Conservation (phyloP, 1,140 invertebrate species). For the Belonocnema kinseyi region DNA sequence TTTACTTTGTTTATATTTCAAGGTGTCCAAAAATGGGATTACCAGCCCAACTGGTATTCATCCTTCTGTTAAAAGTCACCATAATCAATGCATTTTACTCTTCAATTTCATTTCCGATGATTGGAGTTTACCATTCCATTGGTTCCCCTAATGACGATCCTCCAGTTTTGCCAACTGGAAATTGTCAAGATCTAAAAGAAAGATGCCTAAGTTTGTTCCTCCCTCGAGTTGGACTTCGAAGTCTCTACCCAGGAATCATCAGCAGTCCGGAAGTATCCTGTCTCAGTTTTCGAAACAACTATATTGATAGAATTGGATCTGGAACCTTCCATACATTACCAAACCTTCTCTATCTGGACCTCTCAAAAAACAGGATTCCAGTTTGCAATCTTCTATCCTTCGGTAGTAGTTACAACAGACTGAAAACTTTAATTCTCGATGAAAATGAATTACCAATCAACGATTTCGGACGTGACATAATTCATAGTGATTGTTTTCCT, state of each 20-base stretch:
- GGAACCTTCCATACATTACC: constrained; percentile 57
- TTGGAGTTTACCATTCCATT: constrained; percentile 43
- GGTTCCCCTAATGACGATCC: constrained; percentile 32
- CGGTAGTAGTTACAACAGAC: constrained; percentile 36
- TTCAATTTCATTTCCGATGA: constrained; percentile 2
- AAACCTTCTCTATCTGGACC: constrained; percentile 59
- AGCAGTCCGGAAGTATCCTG: constrained; percentile 52
- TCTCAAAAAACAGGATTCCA: constrained; percentile 61
- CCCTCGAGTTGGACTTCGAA: constrained; percentile 43
- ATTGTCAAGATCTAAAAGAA: constrained; percentile 57
- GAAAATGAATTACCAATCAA: constrained; percentile 53
- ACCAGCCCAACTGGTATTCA: background rate
- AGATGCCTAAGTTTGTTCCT: constrained; percentile 57
- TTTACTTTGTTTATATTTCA: background rate
- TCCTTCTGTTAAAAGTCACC: background rate
- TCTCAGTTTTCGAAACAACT: constrained; percentile 60
- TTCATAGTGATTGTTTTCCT: constrained; percentile 52
- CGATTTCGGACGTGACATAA: constrained; percentile 36
- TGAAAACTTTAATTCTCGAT: constrained; percentile 60
- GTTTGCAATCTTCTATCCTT: constrained; percentile 56
- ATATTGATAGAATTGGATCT: constrained; percentile 55
- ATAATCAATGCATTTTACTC: background rate
- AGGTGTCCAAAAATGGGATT: background rate
- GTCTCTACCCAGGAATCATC: constrained; percentile 58
- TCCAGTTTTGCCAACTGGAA: constrained; percentile 54